These are phyloP conservation scores for Cantharis flavilabris DNA, from an alignment of 2,888 invertebrate genomes.

Conservation along the genomic window DNA sequence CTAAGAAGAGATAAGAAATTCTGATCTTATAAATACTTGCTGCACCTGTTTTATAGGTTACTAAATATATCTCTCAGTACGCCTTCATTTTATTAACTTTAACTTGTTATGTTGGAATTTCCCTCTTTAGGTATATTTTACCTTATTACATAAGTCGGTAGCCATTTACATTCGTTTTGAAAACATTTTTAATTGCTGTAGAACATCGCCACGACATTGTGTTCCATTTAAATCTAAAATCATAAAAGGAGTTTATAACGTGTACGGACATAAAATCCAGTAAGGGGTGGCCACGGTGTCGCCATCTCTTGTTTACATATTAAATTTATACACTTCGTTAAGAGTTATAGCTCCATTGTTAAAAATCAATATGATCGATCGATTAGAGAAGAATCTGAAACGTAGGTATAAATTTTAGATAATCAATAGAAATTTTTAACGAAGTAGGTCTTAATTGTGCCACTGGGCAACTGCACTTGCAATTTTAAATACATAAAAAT, in stretches of 20 bases:
- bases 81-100: constrained; percentile 21
- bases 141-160: not conserved
- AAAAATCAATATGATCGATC: not conserved
- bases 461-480: constrained; percentile 17
- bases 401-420: not conserved
- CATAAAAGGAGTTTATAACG: not conserved
- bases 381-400: not conserved
- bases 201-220: not conserved
- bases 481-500: constrained; percentile 12
- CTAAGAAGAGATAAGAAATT: constrained; percentile 33
- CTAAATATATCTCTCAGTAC: constrained; percentile 22
- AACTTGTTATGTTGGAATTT: constrained; percentile 18
- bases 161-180: not conserved
- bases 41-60: constrained; percentile 34
- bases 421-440: constrained; percentile 11
- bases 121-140: constrained; percentile 5
- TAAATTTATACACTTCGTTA: not conserved
- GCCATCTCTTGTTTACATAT: not conserved
- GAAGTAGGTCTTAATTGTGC: constrained; percentile 15
- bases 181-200: not conserved
- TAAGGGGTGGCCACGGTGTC: not conserved
- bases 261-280: not conserved
- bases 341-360: not conserved
- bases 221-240: not conserved
- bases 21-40: constrained; percentile 34